Conservation (phyloP, 2,113 vertebrate genomes). For the Grammomys dolichurus region DNA sequence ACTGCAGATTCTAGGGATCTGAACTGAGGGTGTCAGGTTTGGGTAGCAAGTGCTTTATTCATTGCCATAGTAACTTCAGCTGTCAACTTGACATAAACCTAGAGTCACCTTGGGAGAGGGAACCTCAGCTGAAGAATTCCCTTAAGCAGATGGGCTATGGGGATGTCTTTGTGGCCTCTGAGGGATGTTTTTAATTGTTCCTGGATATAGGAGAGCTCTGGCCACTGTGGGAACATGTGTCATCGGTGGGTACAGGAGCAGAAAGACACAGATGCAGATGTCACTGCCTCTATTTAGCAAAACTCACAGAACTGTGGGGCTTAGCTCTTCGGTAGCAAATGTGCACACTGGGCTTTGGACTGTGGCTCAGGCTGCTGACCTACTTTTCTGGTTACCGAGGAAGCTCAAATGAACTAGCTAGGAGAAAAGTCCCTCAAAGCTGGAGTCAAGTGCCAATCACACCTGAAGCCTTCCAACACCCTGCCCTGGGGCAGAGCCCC, state of each 20-base stretch:
- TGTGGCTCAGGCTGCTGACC: conserved; percentile 74
- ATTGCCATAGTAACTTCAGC: neutral
- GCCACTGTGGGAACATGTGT: neutral
- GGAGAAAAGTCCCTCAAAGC: conserved; percentile 61
- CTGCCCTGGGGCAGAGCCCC: neutral
- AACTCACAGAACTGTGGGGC: neutral
- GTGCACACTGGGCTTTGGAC: conserved; percentile 1
- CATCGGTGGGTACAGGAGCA: rapidly evolving
- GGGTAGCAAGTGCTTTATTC: neutral
- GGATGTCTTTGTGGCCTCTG: neutral
- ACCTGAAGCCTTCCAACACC: conserved; percentile 19
- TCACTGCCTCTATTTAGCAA: neutral
- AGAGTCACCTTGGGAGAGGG: neutral
- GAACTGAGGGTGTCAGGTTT: neutral
- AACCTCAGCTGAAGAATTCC: neutral
- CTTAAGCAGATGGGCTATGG: neutral
- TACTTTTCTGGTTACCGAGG: conserved; percentile 79
- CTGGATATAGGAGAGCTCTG: neutral
- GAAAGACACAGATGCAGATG: neutral
- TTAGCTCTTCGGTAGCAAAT: neutral
- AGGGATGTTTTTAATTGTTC: neutral
- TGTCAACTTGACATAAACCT: too few species aligned
- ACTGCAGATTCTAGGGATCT: neutral
- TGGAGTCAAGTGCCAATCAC: conserved; percentile 51
- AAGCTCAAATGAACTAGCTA: conserved; percentile 69